Base-by-base conservation (phyloP, 37 sponge, comb jelly and placozoan species). In the Diacarnus erythraeanus region DNA sequence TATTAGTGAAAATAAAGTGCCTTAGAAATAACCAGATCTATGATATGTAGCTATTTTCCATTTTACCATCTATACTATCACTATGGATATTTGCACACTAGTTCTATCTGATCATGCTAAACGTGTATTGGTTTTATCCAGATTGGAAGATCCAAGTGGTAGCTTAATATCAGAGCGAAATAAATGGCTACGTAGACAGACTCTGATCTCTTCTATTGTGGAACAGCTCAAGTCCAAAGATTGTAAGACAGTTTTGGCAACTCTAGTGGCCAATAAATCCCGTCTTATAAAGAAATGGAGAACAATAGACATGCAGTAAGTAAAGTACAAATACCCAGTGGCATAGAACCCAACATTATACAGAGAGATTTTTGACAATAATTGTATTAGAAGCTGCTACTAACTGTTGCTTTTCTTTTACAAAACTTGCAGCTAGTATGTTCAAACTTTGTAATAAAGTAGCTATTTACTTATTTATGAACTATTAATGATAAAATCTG, bases 181-280 rank as follows among this genome's bases (percentile, higher is more conserved):
- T 57, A 88, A 94, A 38, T 94, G 94, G 94, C 88, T 86, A 73
- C 71, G 91, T 22, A 82, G 94, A 18, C 84, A 85, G 56, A 47
- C 75, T 2, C 63, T 97, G 26, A 81, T 97, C 26, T 73, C 66
- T 3, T 80, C 90, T 33, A 71, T 97, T 29, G 82, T 87, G 34
- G 94, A 93, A 57, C 97, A 97, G 74, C 83, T 97, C 47, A 97
- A 91, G 78, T 76, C 74, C 44, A 94, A 89, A 60, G 94, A 93
- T 57, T 81, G 90, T 72, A 94, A 71, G 56, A 73, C 72, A 15
- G 87, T 97, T 38, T 65, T 97, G 18, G 78, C 90, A 25, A 42
- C 82, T 35, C 76, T 97, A 36, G 81, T 88, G 3, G 86, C 87
- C 21, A 69, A 70, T 69, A 97, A 97, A 72, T 91, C 90, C 35